Percentiles rank a stretch among this genome's conserved stretches.
Conservation (phyloP, 2,888 invertebrate genomes). For the Molanna angustata region DNA sequence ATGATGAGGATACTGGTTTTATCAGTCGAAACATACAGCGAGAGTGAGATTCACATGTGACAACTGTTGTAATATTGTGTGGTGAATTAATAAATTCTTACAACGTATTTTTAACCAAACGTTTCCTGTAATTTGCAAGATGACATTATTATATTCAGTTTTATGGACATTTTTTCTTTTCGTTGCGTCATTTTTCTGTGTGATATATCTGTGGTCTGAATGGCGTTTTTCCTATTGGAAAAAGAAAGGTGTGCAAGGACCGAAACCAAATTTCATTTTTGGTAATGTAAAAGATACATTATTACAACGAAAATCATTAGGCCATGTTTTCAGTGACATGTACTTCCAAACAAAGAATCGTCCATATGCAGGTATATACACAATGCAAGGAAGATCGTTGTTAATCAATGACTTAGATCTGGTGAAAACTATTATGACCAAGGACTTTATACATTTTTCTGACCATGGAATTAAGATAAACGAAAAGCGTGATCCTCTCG, state of each 20-base stretch:
- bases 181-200: too few species aligned
- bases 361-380: neutral
- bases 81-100: too few species aligned
- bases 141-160: too few species aligned
- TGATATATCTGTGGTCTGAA: too few species aligned
- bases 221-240: conserved; percentile 20
- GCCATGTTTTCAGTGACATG: neutral
- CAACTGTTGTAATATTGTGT: too few species aligned
- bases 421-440: conserved; percentile 38
- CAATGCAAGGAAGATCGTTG: neutral
- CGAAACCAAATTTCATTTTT: conserved; percentile 11
- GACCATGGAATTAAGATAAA: conserved; percentile 43
- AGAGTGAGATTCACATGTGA: too few species aligned
- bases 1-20: too few species aligned
- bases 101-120: too few species aligned
- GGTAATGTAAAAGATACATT: conserved; percentile 22
- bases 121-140: too few species aligned
- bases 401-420: conserved; percentile 40
- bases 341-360: conserved; percentile 1
- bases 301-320: neutral
- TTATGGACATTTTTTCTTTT: too few species aligned
- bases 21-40: too few species aligned
- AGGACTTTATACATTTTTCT: conserved; percentile 40
- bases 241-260: conserved; percentile 30
- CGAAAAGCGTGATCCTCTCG: conserved; percentile 50